Evolutionary conservation across 2,797 vertebrate genomes (phyloP), one percentile per base, ranked within the genome.

Genomic region (Acridotheres tristis): DNA sequence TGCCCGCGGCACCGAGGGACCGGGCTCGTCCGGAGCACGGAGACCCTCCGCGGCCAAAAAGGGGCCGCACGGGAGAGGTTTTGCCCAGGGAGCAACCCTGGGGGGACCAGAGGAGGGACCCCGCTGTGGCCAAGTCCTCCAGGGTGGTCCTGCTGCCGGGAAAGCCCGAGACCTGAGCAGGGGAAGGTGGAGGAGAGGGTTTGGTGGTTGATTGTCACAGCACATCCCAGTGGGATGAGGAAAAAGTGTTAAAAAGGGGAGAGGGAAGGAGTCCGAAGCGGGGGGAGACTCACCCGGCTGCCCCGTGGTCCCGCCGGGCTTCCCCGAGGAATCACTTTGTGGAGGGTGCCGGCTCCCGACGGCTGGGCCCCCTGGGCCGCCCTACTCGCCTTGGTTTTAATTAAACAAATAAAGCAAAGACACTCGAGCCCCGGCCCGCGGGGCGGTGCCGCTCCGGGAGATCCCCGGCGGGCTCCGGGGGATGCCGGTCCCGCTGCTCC

Each of bases 261-360:
- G 30, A 29, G 25, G 30, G 23, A n/a, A 36, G 43, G 74, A 77
- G 34, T 19, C 12, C 14, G 11, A 13, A 32, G 43, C 0, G 5
- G 5, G 19, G 13, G 50, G 30, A 21, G 13, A 97, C 96, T 97
- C 86, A 97, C 96, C 94, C n/a, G 36, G 48, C 29, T 85, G 86
- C 36, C 66, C 86, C 43, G 54, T 2, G 85, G 75, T 94, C 74
- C 74, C 17, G 36, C 85, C 38, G 61, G 68, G 34, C 50, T 89
- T 51, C 72, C 87, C 87, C 43, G 38, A 69, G 87, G 78, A 83
- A 57, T 83, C 87, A 0, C 76, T 82, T 84, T 85, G 94, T 23
- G 93, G 69, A 85, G 89, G 93, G 48, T 6, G 59, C 72, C 27
- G 48, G 79, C 63, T 96, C 92, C 85, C 30, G 59, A 34, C 15